A percentile compares a stretch with the other conserved stretches of the same genome.
Conservation (phyloP, 2,888 invertebrate genomes). For the Nomada fabriciana region DNA sequence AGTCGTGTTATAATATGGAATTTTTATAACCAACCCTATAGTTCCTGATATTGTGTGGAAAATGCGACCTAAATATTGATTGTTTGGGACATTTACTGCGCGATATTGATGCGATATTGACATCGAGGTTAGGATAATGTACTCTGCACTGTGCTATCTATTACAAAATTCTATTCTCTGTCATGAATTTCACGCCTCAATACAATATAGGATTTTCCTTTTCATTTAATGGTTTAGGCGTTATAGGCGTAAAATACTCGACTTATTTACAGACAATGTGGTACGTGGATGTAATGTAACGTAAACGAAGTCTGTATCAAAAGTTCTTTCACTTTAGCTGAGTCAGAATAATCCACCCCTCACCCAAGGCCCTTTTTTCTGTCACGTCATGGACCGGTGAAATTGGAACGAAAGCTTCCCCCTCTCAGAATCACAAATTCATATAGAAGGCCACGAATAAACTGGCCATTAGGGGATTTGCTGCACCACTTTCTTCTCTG, state of each 20-base stretch:
- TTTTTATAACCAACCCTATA: too few relatives aligned
- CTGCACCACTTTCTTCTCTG: slow-evolving; percentile 37
- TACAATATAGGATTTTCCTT: too few relatives aligned
- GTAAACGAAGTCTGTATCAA: neutral
- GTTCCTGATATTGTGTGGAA: too few relatives aligned
- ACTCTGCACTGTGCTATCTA: too few relatives aligned
- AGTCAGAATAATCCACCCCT: slow-evolving; percentile 47
- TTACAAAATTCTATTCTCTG: too few relatives aligned
- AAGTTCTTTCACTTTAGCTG: slow-evolving; percentile 31
- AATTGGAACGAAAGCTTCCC: neutral
- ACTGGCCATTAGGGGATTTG: slow-evolving; percentile 33
- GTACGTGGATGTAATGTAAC: neutral
- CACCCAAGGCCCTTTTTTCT: slow-evolving; percentile 24
- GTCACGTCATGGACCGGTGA: slow-evolving; percentile 18
- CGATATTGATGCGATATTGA: too few relatives aligned
- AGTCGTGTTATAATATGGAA: too few relatives aligned
- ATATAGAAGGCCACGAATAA: slow-evolving; percentile 43
- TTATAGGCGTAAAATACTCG: neutral
- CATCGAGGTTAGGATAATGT: too few relatives aligned
- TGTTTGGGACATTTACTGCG: too few relatives aligned
- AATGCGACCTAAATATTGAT: too few relatives aligned
- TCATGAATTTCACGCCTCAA: too few relatives aligned
- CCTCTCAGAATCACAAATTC: slow-evolving; percentile 24
- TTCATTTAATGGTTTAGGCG: neutral
- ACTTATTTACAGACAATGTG: neutral